A percentile compares a stretch with the other conserved stretches of the same genome.
Conservation (phyloP, 2,797 vertebrate genomes). For the Labeo calbasu region DNA sequence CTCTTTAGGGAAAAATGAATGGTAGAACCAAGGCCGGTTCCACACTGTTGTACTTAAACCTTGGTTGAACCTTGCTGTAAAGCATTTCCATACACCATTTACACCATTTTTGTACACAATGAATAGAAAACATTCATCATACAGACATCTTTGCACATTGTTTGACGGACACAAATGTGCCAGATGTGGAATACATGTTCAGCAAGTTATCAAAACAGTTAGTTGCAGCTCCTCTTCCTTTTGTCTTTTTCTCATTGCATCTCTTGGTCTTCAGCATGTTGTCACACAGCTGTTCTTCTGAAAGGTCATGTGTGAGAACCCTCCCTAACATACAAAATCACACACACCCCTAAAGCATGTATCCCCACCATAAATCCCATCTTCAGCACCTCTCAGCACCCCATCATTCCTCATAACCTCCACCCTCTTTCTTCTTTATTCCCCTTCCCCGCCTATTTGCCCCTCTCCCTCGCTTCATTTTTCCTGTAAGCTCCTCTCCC, state of each 20-base stretch:
- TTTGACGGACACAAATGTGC: background rate
- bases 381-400: constrained; percentile 55
- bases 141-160: background rate
- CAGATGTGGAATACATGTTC: background rate
- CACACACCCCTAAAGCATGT: constrained; percentile 27
- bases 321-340: background rate
- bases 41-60: no score
- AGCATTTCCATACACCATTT: background rate
- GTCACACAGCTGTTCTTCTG: constrained; percentile 28
- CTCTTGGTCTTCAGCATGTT: background rate
- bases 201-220: background rate
- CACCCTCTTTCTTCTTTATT: constrained; percentile 10
- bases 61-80: no score
- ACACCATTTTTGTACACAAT: background rate
- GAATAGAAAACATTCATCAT: background rate
- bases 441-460: constrained; percentile 28
- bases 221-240: background rate
- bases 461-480: constrained; percentile 10
- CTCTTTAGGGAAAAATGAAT: background rate
- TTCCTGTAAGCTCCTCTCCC: constrained; percentile 45
- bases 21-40: background rate
- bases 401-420: constrained; percentile 40
- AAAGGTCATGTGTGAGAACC: background rate
- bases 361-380: constrained; percentile 20
- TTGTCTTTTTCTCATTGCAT: background rate